A percentile compares a stretch with the other conserved stretches of the same genome.
Conservation (phyloP, 2,113 vertebrate genomes). For the Nycticebus coucang region DNA sequence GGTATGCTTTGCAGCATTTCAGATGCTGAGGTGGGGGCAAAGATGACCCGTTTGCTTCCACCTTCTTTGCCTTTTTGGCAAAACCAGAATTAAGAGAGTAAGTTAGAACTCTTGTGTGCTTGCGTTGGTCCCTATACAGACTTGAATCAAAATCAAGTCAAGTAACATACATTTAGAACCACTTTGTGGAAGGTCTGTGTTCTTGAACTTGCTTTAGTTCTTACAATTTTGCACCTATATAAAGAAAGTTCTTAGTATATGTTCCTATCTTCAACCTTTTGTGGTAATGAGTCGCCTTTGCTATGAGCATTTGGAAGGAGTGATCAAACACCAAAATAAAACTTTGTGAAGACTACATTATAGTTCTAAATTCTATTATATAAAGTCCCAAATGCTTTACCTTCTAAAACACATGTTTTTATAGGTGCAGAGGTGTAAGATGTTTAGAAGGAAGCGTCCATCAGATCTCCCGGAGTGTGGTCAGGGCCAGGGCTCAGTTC, state of each 20-base stretch:
- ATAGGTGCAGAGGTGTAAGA: constrained; percentile 59
- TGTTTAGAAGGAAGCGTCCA: background rate
- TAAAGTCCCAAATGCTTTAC: constrained; percentile 1
- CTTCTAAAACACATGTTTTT: constrained; percentile 19
- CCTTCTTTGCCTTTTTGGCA: constrained; percentile 40
- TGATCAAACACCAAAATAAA: constrained; percentile 53
- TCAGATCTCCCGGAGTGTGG: background rate
- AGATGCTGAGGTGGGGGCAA: constrained; percentile 29
- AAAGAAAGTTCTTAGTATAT: background rate
- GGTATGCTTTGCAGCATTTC: constrained; percentile 61
- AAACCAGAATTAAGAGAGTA: constrained; percentile 50
- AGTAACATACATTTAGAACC: background rate
- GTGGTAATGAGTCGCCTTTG: constrained; percentile 48
- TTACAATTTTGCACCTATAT: constrained; percentile 66
- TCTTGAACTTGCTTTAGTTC: constrained; percentile 55
- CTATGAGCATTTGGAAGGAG: constrained; percentile 42
- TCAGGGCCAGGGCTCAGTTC: background rate
- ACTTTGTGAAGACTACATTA: constrained; percentile 30
- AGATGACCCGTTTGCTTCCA: constrained; percentile 53
- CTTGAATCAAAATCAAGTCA: constrained; percentile 53
- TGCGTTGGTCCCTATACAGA: constrained; percentile 7
- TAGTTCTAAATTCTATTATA: constrained; percentile 56
- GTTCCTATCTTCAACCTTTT: background rate
- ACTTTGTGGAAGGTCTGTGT: constrained; percentile 4
- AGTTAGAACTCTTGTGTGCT: constrained; percentile 8